phyloP scores from a whole-genome alignment of 2,888 invertebrate species.

The Xestia rhomboidea region DNA sequence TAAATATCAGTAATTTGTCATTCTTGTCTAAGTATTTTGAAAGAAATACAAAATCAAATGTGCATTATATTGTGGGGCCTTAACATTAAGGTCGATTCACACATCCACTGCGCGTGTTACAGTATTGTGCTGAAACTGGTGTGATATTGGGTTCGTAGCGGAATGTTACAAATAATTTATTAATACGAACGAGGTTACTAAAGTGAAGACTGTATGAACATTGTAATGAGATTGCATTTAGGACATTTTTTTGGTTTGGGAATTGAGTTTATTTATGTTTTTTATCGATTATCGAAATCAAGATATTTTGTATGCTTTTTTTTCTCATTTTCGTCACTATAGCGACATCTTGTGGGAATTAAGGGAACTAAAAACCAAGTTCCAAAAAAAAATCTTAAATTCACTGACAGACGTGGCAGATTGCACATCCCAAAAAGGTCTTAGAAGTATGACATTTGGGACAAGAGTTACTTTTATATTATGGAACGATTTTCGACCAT shows the following conservation, averaged over 20 bases:
- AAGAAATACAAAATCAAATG: constrained; percentile 8
- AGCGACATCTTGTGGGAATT: not conserved
- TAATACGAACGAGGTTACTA: not conserved
- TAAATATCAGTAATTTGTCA: not conserved
- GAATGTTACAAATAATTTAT: constrained; percentile 40
- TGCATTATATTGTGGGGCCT: not conserved
- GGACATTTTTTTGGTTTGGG: not conserved
- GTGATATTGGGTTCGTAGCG: not conserved
- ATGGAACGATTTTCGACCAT: not conserved
- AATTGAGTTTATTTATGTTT: not conserved
- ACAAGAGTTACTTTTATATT: not conserved
- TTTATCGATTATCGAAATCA: not conserved
- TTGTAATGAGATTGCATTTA: constrained; percentile 24
- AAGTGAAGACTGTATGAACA: not conserved
- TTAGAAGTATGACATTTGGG: not conserved
- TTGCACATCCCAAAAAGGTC: not conserved
- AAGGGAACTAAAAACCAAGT: not conserved
- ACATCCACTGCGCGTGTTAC: constrained; percentile 8
- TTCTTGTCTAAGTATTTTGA: constrained; percentile 1
- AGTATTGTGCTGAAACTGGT: constrained; percentile 36
- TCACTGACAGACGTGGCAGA: not conserved
- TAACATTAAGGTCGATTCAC: constrained; percentile 45
- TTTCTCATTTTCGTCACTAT: not conserved
- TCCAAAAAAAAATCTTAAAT: not conserved
- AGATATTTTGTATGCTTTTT: not conserved